These are phyloP conservation scores for Eulemur mongoz DNA, from an alignment of 2,797 vertebrate genomes.

Conservation along the genomic window DNA sequence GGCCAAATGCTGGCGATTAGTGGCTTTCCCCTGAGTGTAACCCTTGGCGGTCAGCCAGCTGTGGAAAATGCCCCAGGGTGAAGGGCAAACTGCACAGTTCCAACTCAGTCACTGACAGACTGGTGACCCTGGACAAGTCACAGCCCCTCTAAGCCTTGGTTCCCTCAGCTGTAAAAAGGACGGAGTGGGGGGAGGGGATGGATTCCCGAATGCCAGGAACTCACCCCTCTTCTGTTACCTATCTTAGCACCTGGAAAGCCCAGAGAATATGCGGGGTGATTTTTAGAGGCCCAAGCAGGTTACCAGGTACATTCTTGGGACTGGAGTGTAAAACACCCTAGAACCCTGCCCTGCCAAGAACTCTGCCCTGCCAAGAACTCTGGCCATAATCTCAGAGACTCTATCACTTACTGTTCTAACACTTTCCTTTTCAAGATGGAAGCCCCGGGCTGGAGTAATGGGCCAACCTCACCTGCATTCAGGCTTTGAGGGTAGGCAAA, in stretches of 20 bases:
- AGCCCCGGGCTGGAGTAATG: neutral
- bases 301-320: neutral
- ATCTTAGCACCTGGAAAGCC: neutral
- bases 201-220: neutral
- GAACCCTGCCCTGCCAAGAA: neutral
- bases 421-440: neutral
- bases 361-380: neutral
- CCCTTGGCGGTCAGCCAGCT: neutral
- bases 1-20: neutral
- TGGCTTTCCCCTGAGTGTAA: conserved; percentile 46
- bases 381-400: neutral
- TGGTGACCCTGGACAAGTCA: conserved; percentile 56
- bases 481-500: neutral
- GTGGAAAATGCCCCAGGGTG: neutral
- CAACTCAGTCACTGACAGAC: conserved; percentile 47
- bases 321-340: neutral
- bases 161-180: conserved; percentile 53
- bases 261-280: neutral
- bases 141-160: neutral
- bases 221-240: neutral
- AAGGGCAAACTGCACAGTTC: neutral
- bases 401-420: neutral
- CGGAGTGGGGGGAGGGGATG: neutral
- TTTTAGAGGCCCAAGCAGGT: neutral
- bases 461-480: neutral